Conservation (phyloP, 1,140 invertebrate species). For the Drosophila suzukii region DNA sequence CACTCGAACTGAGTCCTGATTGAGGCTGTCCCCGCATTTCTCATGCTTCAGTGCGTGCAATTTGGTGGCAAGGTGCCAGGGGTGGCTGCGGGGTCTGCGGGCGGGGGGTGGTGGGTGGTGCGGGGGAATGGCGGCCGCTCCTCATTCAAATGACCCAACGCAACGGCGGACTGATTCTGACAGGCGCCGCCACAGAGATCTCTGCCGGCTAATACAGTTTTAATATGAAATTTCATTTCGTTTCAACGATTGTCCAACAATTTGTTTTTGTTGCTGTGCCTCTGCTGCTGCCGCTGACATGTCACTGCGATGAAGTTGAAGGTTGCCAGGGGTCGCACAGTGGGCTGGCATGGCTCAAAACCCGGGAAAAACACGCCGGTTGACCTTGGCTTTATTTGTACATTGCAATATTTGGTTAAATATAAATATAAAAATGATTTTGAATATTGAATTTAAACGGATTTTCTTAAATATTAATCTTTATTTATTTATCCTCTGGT, state of each 20-base stretch:
- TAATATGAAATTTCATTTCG: conserved; percentile 72
- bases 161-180: conserved; percentile 56
- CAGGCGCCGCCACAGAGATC: conserved; percentile 49
- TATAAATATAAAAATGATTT: too few relatives aligned
- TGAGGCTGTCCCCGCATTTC: conserved; percentile 62
- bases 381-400: not conserved
- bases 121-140: conserved; percentile 16
- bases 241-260: conserved; percentile 59
- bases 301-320: conserved; percentile 49
- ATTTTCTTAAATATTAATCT: too few relatives aligned
- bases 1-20: conserved; percentile 76
- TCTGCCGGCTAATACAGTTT: conserved; percentile 68
- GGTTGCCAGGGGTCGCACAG: conserved; percentile 50
- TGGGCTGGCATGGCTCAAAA: conserved; percentile 4
- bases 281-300: conserved; percentile 59
- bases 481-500: too few relatives aligned
- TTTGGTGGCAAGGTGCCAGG: conserved; percentile 48
- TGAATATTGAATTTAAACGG: too few relatives aligned
- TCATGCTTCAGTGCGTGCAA: conserved; percentile 75
- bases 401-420: too few relatives aligned
- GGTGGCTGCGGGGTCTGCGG: not conserved
- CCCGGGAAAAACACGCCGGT: not conserved
- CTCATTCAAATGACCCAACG: conserved; percentile 78
- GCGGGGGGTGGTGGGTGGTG: not conserved
- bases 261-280: conserved; percentile 37